Evolutionary conservation across 2,888 invertebrate genomes (phyloP), one percentile per base, ranked within the genome.

Genomic region (Sepioteuthis lessoniana): DNA sequence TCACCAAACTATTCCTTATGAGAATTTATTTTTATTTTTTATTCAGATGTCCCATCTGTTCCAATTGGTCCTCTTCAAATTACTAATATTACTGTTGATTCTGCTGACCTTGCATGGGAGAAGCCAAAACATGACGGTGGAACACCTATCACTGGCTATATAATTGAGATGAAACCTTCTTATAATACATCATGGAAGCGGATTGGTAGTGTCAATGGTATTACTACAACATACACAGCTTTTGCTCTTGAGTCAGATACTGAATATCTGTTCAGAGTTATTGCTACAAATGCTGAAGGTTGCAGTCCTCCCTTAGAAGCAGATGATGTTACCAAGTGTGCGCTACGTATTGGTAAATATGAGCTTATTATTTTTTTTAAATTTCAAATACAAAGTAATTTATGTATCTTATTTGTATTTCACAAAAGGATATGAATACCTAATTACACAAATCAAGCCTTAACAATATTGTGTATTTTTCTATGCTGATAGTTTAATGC

Each of bases 131-230:
- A 95, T 94, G 96, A 96, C 95, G 96, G 97, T 38, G 96, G 96
- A 5, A 94, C 95, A 38, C 96, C 96, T 37, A 95, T 97, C 47
- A 95, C 95, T 91, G 95, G 95, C 2, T 97, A 96, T 95, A 96
- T 95, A 91, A 94, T 96, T 90, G 96, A 95, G 90, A 95, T 95
- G 76, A 94, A 95, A 37, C 95, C 90, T 35, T 93, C 93, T 90
- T 91, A 90, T 31, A 76, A 50, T 25, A 92, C 93, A n/a, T 92
- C 95, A 90, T 99, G 99, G 99, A 98, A 99, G 97, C 98, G 98
- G 94, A 98, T 99, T 95, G 95, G 95, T 91, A 94, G 95, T 1
- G 95, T 95, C 2, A 95, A 95, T 93, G 95, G 95, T 92, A 94
- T 94, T 28, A 95, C 95, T 25, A 95, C 95, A 10, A 95, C 95